Evolutionary conservation across 2,888 invertebrate genomes (phyloP), one percentile per base, ranked within the genome.

Genomic region (Patella caerulea): DNA sequence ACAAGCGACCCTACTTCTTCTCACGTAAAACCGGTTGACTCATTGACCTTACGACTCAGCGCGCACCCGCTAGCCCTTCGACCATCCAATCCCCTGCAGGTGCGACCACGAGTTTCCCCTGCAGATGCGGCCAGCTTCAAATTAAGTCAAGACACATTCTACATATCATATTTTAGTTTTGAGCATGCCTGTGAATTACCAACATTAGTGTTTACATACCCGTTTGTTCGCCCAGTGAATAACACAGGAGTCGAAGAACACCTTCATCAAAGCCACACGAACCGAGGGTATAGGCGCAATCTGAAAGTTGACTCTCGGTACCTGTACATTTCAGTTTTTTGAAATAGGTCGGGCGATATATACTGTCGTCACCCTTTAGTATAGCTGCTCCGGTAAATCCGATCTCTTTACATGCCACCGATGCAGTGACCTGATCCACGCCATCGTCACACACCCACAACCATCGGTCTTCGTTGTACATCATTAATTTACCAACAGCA

Each of bases 361-460:
- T 24, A 19, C 24, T 34, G 45, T 54, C 73, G 59, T 19, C 19
- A n/a, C 55, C 65, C 72, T 72, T 78, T 24, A 52, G 78, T 15
- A 59, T 79, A 72, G 72, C 73, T 14, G 78, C 78, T 19, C 75
- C 24, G 56, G 14, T 59, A 76, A 80, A 95, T 11, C 95, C 95
- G 34, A 95, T 89, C 86, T 95, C 95, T 76, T 92, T 93, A 86
- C 96, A 96, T 1, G 94, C 93, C 0, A 95, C 94, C 84, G 65
- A 74, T 0, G 95, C 95, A 85, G 95, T 94, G 15, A 91, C 92
- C 80, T 95, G 91, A 19, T 94, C 94, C 86, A 95, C 95, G 83
- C 94, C 93, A 83, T 95, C 95, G 86, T 95, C 95, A 89, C 95
- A 96, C 11, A 95, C 93, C 81, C 94, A 94, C 2, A 95, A 95